Percentiles rank a stretch among this genome's conserved stretches.
These are phyloP conservation scores for Tryphoninae sp. DNA, from an alignment of 2,888 invertebrate species.

Conservation along the genomic window DNA sequence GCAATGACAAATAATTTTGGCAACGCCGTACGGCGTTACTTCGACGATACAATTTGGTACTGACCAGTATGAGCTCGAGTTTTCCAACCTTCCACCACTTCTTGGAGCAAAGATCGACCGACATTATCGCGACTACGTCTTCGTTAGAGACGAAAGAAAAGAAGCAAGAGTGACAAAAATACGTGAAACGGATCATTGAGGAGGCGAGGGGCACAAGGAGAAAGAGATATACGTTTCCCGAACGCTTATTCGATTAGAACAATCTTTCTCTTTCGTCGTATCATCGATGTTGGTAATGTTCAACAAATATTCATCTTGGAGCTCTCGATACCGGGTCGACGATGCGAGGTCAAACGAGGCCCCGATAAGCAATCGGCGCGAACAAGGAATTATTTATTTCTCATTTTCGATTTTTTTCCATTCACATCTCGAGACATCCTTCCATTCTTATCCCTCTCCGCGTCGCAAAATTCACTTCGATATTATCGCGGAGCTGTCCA, in stretches of 20 bases:
- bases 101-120: constrained; percentile 64
- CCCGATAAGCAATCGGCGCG: constrained; percentile 62
- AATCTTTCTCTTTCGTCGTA: constrained; percentile 21
- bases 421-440: constrained; percentile 15
- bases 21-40: constrained; percentile 3
- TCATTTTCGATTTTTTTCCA: constrained; percentile 6
- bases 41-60: constrained; percentile 45
- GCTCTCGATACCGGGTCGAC: constrained; percentile 28
- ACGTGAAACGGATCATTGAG: constrained; percentile 1
- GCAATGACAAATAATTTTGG: constrained; percentile 12
- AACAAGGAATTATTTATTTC: constrained; percentile 53
- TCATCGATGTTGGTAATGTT: constrained; percentile 53
- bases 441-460: constrained; percentile 9
- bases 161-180: constrained; percentile 1
- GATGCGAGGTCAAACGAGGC: constrained; percentile 61
- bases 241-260: constrained; percentile 50
- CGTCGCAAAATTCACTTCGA: constrained; percentile 11
- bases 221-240: constrained; percentile 15
- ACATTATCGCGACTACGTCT: constrained; percentile 58
- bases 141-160: constrained; percentile 46
- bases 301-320: constrained; percentile 42
- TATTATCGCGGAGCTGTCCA: constrained; percentile 6
- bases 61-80: constrained; percentile 41
- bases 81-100: constrained; percentile 56
- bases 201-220: constrained; percentile 23